Percentiles rank a stretch among this genome's conserved stretches.
phyloP scores from a whole-genome alignment of 2,797 vertebrate genomes.

The Tragopan temminckii region DNA sequence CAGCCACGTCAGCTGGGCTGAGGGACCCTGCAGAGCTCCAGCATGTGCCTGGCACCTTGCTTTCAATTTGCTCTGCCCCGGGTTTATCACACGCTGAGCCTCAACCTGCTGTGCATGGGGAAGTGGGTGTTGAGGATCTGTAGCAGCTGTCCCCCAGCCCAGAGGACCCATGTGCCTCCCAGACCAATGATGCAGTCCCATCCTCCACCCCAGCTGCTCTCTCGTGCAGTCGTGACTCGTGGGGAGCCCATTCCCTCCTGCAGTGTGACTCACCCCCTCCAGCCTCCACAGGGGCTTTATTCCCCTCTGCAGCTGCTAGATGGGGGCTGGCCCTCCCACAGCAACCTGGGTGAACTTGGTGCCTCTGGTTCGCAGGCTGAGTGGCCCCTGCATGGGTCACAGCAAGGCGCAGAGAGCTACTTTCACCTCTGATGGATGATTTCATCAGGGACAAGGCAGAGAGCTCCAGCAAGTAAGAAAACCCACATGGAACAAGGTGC shows the following conservation, averaged over 20 bases:
- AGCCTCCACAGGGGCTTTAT: constrained; percentile 62
- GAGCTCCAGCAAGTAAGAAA: neutral
- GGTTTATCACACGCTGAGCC: neutral
- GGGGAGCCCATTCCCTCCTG: neutral
- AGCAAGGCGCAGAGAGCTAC: no score
- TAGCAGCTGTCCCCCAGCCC: neutral
- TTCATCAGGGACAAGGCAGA: neutral
- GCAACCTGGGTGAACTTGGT: neutral
- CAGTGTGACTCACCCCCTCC: constrained; percentile 59
- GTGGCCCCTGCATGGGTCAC: neutral
- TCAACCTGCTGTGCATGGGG: neutral
- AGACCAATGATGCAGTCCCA: neutral
- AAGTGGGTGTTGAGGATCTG: fast-evolving
- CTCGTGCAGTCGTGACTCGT: constrained; percentile 47
- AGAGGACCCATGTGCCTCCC: neutral
- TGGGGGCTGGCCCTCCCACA: neutral
- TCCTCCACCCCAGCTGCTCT: neutral
- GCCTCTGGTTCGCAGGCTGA: neutral
- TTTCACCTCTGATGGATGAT: no score
- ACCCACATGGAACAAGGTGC: neutral
- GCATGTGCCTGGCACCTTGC: neutral
- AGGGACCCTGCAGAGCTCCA: neutral
- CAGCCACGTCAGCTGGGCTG: neutral
- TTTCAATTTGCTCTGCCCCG: neutral
- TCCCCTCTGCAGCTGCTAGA: neutral